A percentile compares a stretch with the other conserved stretches of the same genome.
phyloP scores from a whole-genome alignment of 1,140 invertebrate species.

The Cotesia chilonis region DNA sequence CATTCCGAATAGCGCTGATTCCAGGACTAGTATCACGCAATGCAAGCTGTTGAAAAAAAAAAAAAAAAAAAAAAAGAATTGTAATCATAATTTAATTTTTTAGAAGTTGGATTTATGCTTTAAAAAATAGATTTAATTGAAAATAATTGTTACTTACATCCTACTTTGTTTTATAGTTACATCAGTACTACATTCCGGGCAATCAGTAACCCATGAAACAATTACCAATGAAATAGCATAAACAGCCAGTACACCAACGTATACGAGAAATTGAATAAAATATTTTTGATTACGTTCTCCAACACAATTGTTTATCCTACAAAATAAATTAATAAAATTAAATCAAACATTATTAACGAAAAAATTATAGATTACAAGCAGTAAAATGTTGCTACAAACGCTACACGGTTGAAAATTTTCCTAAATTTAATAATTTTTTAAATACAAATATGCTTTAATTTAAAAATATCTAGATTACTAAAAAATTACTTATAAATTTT shows the following conservation, averaged over 20 bases:
- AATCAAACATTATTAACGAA: slow-evolving; percentile 28
- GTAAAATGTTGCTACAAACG: no score
- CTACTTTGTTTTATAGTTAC: slow-evolving; percentile 76
- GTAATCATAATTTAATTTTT: no score
- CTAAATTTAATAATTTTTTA: no score
- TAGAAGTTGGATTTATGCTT: no score
- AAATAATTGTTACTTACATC: slow-evolving; percentile 71
- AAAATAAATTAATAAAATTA: slow-evolving; percentile 48
- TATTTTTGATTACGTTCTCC: slow-evolving; percentile 94
- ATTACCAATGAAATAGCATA: slow-evolving; percentile 79
- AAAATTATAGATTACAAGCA: background rate
- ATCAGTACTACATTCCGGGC: slow-evolving; percentile 74
- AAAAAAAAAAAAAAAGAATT: no score
- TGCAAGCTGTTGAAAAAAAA: slow-evolving; percentile 73
- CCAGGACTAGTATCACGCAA: slow-evolving; percentile 83
- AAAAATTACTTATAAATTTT: no score
- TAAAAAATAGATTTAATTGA: slow-evolving; percentile 9
- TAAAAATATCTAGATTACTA: no score
- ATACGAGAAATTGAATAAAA: slow-evolving; percentile 92
- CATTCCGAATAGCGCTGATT: slow-evolving; percentile 86
- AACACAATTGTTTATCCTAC: slow-evolving; percentile 93
- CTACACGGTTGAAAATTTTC: no score
- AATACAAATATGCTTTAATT: no score
- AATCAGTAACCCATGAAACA: slow-evolving; percentile 79
- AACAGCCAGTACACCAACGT: slow-evolving; percentile 72